Evolutionary conservation across 2,797 vertebrate species (phyloP).

Genomic region (Chrysocyon brachyurus): DNA sequence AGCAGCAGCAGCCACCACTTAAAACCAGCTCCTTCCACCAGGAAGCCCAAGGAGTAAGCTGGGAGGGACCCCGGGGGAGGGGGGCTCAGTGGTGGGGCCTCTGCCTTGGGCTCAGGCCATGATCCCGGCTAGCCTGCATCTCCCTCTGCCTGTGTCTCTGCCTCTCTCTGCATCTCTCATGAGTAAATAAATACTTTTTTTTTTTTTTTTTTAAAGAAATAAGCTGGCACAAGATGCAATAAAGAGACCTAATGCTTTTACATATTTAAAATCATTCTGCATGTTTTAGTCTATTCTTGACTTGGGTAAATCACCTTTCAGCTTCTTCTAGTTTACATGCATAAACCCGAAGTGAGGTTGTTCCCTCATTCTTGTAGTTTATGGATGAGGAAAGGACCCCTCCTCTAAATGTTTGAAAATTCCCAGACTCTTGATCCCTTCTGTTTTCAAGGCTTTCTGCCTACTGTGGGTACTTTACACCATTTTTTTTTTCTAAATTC

Average conservation of each 20-base stretch:
- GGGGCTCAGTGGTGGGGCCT: too few species aligned
- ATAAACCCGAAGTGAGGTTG: background rate
- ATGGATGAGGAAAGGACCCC: background rate
- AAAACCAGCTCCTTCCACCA: background rate
- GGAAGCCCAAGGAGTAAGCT: too few species aligned
- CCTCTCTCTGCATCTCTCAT: too few species aligned
- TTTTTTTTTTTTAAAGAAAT: background rate
- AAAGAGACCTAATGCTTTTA: background rate
- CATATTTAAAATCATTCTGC: background rate
- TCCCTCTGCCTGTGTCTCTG: too few species aligned
- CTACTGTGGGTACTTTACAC: background rate
- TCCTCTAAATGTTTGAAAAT: background rate
- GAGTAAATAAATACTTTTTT: background rate
- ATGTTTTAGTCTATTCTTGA: background rate
- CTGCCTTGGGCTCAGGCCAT: too few species aligned
- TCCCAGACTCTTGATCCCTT: background rate
- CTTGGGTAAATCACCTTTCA: background rate
- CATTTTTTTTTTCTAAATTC: background rate
- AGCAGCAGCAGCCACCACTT: too few species aligned
- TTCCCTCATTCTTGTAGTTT: background rate
- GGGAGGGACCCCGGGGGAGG: too few species aligned
- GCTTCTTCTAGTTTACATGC: background rate
- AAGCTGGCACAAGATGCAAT: background rate
- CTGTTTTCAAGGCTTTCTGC: background rate
- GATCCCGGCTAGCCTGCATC: too few species aligned